These are phyloP conservation scores for Diadromus collaris DNA, from an alignment of 2,888 invertebrate genomes.

Conservation along the genomic window DNA sequence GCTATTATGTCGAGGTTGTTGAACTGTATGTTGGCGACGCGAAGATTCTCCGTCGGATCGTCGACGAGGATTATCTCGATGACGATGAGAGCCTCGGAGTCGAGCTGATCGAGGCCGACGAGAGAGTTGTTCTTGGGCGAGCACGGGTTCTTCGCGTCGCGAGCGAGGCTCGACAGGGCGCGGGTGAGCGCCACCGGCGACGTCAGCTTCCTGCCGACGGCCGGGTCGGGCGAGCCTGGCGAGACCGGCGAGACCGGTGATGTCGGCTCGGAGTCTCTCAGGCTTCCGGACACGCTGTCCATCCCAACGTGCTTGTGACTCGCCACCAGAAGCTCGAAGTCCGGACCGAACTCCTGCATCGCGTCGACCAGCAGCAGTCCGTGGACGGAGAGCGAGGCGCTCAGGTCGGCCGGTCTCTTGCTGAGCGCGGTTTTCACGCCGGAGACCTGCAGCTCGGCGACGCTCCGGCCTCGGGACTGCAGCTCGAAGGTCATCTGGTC, in stretches of 20 bases:
- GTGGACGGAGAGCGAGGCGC: slow-evolving; percentile 93
- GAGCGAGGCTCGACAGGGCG: slow-evolving; percentile 81
- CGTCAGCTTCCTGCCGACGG: slow-evolving; percentile 78
- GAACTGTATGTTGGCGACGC: slow-evolving; percentile 94
- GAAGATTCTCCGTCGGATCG: slow-evolving; percentile 76
- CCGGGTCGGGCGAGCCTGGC: slow-evolving; percentile 86
- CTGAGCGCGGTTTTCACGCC: slow-evolving; percentile 91
- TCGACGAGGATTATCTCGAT: slow-evolving; percentile 90
- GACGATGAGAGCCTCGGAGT: slow-evolving; percentile 88
- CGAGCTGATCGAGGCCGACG: slow-evolving; percentile 77
- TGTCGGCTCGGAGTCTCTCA: slow-evolving; percentile 95
- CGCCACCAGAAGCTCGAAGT: slow-evolving; percentile 96
- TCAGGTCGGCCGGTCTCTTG: slow-evolving; percentile 88
- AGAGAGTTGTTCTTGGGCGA: slow-evolving; percentile 73
- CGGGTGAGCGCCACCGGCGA: slow-evolving; percentile 83
- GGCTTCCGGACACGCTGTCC: slow-evolving; percentile 96
- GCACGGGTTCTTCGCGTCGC: slow-evolving; percentile 74
- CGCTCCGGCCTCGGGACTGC: slow-evolving; percentile 92
- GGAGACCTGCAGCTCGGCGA: slow-evolving; percentile 96
- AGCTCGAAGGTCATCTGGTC: slow-evolving; percentile 91
- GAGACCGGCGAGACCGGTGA: slow-evolving; percentile 93
- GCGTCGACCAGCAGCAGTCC: slow-evolving; percentile 96
- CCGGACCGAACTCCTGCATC: slow-evolving; percentile 96
- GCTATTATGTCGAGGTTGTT: slow-evolving; percentile 97
- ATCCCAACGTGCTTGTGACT: slow-evolving; percentile 97